phyloP scores from a whole-genome alignment of 2,113 vertebrate genomes.

The Edolisoma coerulescens region DNA sequence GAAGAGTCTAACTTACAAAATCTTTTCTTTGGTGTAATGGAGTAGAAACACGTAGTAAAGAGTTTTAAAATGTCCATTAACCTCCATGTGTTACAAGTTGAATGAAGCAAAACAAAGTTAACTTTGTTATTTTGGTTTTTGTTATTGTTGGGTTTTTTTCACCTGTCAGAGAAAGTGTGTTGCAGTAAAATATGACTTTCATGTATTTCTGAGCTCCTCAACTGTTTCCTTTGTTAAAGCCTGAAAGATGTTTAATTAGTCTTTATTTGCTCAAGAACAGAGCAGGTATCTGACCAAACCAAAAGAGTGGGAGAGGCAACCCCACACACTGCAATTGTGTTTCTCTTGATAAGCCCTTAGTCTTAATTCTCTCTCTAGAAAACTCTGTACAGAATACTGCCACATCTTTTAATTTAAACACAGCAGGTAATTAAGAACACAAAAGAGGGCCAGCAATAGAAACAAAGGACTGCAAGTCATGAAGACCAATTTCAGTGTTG shows the following conservation, averaged over 20 bases:
- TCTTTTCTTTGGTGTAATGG: neutral
- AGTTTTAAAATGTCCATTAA: neutral
- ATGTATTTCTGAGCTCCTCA: neutral
- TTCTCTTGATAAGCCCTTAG: neutral
- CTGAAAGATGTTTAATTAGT: neutral
- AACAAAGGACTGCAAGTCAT: neutral
- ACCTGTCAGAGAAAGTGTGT: neutral
- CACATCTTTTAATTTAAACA: neutral
- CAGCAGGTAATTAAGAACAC: neutral
- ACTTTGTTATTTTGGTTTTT: neutral
- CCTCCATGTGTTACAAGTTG: neutral
- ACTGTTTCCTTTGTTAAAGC: neutral
- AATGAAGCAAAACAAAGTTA: neutral
- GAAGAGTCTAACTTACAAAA: neutral
- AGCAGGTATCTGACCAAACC: neutral
- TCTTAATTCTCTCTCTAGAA: neutral
- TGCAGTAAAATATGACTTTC: neutral
- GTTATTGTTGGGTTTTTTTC: neutral
- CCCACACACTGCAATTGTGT: neutral
- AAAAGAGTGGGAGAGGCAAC: neutral
- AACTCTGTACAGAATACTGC: neutral
- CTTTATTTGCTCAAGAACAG: neutral
- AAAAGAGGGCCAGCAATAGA: neutral
- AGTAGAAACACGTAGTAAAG: neutral
- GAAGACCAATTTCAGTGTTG: rapidly evolving